Conservation (phyloP, 30 jellyfish, hydroid and myxozoan genomes). For the Hydractinia echinata region DNA sequence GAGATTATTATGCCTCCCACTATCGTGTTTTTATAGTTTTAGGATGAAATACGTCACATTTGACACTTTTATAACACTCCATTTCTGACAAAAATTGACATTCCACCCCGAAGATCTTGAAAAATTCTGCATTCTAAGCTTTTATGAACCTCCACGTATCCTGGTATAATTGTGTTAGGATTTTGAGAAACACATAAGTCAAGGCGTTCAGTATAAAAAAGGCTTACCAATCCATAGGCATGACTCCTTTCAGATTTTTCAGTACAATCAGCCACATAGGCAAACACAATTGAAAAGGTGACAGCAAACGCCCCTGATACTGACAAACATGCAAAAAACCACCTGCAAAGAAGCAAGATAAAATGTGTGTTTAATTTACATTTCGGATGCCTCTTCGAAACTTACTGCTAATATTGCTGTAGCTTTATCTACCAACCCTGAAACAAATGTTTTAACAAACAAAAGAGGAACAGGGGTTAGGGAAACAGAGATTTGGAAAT, state of each 20-base stretch:
- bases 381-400: not conserved
- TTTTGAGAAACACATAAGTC: not conserved
- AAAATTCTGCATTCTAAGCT: too few species aligned
- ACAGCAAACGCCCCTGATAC: constrained; percentile 96
- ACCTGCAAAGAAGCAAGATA: constrained; percentile 48
- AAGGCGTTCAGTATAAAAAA: not conserved
- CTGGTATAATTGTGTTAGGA: not conserved
- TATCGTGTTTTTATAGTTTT: too few species aligned
- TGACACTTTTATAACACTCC: too few species aligned
- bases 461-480: not conserved
- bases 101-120: too few species aligned
- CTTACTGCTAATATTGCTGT: not conserved
- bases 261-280: constrained; percentile 98
- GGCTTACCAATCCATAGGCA: constrained; percentile 96
- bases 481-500: too few species aligned
- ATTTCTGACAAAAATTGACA: too few species aligned
- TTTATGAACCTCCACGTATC: too few species aligned
- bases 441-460: not conserved
- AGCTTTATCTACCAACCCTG: constrained; percentile 2
- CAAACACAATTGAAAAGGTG: constrained; percentile 94
- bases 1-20: too few species aligned
- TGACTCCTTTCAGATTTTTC: constrained; percentile 90
- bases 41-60: too few species aligned
- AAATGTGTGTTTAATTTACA: not conserved
- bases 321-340: constrained; percentile 96